Base-by-base conservation (phyloP, 2,113 vertebrate genomes). In the Platysteira castanea region DNA sequence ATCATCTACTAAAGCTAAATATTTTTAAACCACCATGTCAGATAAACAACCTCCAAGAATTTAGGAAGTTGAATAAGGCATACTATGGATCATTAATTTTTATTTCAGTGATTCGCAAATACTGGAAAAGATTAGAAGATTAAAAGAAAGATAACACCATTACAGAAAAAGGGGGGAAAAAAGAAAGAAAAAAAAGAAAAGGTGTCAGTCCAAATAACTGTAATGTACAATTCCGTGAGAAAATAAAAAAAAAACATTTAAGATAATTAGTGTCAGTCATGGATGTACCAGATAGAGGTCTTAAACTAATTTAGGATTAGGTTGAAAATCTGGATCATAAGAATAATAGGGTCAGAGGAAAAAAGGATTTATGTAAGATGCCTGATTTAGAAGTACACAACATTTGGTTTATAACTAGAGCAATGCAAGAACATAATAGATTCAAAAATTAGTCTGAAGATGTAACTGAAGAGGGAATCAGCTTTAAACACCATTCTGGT, bases 21-120 rank as follows among this genome's bases (percentile, higher is more conserved):
- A 85, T 89, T 95, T 91, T 93, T 90, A 93, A 94, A 76, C 57
- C 19, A 75, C 56, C 33, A 52, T 77, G 91, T 93, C 61, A 84
- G 81, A 89, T 94, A 89, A 96, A 71, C 41, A 68, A 67, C 35
- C 59, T 31, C 35, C 30, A 89, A 82, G 52, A 87, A 93, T 89
- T 94, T 89, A 90, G 80, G 37, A 91, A 91, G 74, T 21, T 82
- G 15, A 81, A 63, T 52, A 95, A 93, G 21, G 24, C 24, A 33
- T 82, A 41, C 22, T 49, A 28, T 6, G 37, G 74, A 44, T 14
- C 35, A 82, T 64, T 84, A 87, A 70, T 91, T 95, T 95, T 94
- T 81, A 82, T 79, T 87, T 93, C 61, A 68, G 11, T 69, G 49
- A 69, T 23, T 59, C 21, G 79, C 83, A 93, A 79, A 77, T 37